phyloP scores from a whole-genome alignment of 1,140 invertebrate genomes.

The Heliothis subflexa region DNA sequence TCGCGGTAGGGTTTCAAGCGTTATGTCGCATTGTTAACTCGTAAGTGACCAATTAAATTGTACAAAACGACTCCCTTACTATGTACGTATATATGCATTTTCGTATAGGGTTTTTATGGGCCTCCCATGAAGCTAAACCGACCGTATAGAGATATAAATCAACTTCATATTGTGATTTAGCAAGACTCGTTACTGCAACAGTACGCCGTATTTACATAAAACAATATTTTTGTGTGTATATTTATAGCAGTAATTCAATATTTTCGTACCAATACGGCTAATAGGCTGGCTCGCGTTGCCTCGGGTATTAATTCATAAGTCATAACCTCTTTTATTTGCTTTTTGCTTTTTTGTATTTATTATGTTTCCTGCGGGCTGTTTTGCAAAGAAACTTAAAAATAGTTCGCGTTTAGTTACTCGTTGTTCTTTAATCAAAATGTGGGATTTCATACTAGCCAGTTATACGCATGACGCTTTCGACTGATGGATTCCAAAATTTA shows the following conservation, averaged over 20 bases:
- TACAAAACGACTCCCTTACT: constrained; percentile 39
- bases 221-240: constrained; percentile 68
- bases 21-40: constrained; percentile 44
- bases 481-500: no score
- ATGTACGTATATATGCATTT: constrained; percentile 57
- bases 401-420: not conserved
- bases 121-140: constrained; percentile 80
- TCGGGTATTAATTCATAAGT: constrained; percentile 40
- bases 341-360: constrained; percentile 28
- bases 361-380: not conserved
- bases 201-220: constrained; percentile 84
- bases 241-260: constrained; percentile 43
- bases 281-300: constrained; percentile 63
- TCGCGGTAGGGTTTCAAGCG: constrained; percentile 38
- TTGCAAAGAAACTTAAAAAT: constrained; percentile 5
- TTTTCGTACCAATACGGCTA: constrained; percentile 50
- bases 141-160: constrained; percentile 84
- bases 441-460: not conserved
- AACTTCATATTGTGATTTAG: constrained; percentile 85
- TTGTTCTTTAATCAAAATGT: not conserved
- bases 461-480: not conserved
- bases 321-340: constrained; percentile 29
- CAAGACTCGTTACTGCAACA: constrained; percentile 83
- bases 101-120: constrained; percentile 73
- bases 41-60: constrained; percentile 49